Evolutionary conservation across 2,797 vertebrate genomes (phyloP).

Genomic region (Danio tinwini): DNA sequence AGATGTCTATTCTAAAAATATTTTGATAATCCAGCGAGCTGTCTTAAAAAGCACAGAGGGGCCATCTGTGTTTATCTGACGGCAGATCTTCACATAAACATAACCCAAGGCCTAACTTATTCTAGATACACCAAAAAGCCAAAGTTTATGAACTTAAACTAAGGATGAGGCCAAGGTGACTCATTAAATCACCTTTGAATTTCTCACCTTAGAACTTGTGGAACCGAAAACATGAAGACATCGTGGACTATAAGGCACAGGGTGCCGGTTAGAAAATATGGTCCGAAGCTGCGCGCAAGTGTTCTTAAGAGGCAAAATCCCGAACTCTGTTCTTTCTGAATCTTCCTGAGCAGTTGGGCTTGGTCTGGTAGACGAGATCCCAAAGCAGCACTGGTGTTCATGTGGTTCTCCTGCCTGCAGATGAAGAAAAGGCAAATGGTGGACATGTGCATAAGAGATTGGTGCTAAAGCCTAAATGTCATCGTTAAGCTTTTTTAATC

Average conservation of each 20-base stretch:
- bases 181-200: conserved; percentile 7
- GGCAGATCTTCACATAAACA: conserved; percentile 28
- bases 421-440: conserved; percentile 56
- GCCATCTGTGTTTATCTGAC: conserved; percentile 50
- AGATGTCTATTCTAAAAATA: conserved; percentile 47
- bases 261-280: conserved; percentile 86
- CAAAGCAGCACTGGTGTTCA: conserved; percentile 70
- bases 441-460: conserved; percentile 51
- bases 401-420: conserved; percentile 78
- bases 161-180: conserved; percentile 14
- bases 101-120: neutral
- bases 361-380: conserved; percentile 80
- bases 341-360: conserved; percentile 82
- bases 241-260: conserved; percentile 86
- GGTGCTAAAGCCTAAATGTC: neutral
- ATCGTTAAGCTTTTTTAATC: conserved; percentile 54
- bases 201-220: conserved; percentile 89
- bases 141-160: conserved; percentile 9
- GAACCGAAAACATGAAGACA: conserved; percentile 89
- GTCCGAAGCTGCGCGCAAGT: conserved; percentile 83
- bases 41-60: conserved; percentile 34
- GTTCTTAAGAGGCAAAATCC: conserved; percentile 83
- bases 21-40: conserved; percentile 39
- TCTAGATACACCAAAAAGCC: conserved; percentile 29
- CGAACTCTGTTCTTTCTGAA: conserved; percentile 76